Evolutionary conservation across 2,888 invertebrate species (phyloP).

Genomic region (Eutolmus rufibarbis): DNA sequence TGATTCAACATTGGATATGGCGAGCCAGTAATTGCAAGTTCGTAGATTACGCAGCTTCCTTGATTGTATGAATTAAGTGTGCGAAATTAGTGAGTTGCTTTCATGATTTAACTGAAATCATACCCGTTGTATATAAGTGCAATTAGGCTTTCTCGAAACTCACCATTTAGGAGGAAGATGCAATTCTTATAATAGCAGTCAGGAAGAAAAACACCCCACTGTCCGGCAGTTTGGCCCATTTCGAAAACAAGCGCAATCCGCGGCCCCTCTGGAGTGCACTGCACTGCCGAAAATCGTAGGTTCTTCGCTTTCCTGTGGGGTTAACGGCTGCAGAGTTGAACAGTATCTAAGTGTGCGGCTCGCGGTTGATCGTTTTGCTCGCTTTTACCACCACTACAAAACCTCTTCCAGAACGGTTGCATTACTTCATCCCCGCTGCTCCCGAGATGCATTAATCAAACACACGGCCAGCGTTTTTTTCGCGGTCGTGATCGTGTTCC

Average conservation of each 20-base stretch:
- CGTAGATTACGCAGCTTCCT: background rate
- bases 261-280: background rate
- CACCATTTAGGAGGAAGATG: background rate
- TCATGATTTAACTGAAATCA: background rate
- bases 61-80: background rate
- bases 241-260: background rate
- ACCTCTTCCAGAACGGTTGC: background rate
- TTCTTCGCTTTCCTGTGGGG: background rate
- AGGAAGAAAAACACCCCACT: background rate
- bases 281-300: background rate
- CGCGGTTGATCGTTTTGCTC: background rate
- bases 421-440: background rate
- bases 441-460: conserved; percentile 28
- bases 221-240: background rate
- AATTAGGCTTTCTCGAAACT: background rate
- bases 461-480: background rate
- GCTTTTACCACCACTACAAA: background rate
- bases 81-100: background rate
- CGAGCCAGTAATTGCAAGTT: background rate
- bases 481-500: background rate
- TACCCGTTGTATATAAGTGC: background rate
- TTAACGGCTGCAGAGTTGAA: conserved; percentile 19
- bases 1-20: background rate
- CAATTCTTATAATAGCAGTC: background rate
- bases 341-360: background rate